Evolutionary conservation across 2,797 vertebrate species (phyloP), one percentile per base, ranked within the genome.

Genomic region (Nasua narica): DNA sequence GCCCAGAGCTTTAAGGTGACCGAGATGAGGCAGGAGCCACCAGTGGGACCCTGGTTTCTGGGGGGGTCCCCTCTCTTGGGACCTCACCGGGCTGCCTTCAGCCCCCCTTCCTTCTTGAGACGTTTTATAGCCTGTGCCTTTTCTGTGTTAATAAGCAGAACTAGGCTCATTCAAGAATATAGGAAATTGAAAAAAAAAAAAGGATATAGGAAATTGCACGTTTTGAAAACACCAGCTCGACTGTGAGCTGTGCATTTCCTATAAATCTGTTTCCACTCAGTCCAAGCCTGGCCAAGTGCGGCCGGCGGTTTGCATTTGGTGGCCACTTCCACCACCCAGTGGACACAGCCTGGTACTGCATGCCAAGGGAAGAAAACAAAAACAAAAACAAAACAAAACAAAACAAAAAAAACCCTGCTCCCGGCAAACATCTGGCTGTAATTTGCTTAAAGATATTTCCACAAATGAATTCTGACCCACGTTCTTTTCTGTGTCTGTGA

Each of bases 291-390:
- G 14, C 50, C 37, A 0, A 37, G 18, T 5, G 7, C 15, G 29
- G 32, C 27, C 27, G 1, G 3, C 0, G 0, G 29, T 21, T 32
- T 9, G 6, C 43, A 92, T 93, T 91, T 15, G 1, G 0, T 10
- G 94, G 94, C 82, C 86, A 52, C 54, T 58, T 16, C 69, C 62
- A 19, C 97, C 96, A 46, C 96, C 97, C 19, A 50, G 95, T 91
- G 97, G 97, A 32, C 12, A 77, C 0, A 23, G 19, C 18, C 29
- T 2, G 56, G 56, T 54, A 95, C 82, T 97, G 91, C 95, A 96
- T 5, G 7, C 37, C 7, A 27, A 43, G n/a, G 46, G 46, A 54
- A 54, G 21, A 21, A 21, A 21, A n/a, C n/a, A n/a, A 40, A 40
- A 40, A 40, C 40, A 40, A 40, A 40, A 40, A 40, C 40, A 40